A percentile compares a stretch with the other conserved stretches of the same genome.
Conservation (phyloP, 2,797 vertebrate species). For the Lagodon rhomboides region DNA sequence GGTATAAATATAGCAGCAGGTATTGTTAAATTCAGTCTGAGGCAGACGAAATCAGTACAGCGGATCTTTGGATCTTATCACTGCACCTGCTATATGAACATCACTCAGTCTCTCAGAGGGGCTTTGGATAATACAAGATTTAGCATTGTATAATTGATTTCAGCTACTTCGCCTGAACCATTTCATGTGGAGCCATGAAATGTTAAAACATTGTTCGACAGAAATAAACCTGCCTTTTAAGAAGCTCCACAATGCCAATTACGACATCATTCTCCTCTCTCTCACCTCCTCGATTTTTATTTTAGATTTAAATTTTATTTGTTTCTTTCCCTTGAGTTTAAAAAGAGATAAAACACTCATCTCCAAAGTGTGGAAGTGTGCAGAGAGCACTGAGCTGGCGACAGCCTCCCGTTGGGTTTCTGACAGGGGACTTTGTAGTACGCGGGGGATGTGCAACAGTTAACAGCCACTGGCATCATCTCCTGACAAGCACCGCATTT, state of each 20-base stretch:
- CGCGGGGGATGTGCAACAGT: constrained; percentile 59
- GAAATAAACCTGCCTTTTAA: constrained; percentile 34
- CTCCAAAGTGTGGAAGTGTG: constrained; percentile 57
- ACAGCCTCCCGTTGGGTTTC: constrained; percentile 64
- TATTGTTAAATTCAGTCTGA: constrained; percentile 42
- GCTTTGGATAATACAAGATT: constrained; percentile 54
- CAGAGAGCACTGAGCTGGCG: constrained; percentile 48
- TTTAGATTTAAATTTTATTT: constrained; percentile 72
- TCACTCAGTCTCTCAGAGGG: constrained; percentile 36
- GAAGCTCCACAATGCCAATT: constrained; percentile 39
- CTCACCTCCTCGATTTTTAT: constrained; percentile 34
- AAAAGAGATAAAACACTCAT: constrained; percentile 54
- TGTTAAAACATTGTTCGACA: constrained; percentile 56
- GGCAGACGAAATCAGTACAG: constrained; percentile 28
- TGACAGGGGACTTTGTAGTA: constrained; percentile 69
- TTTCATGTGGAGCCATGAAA: constrained; percentile 48
- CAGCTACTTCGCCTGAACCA: constrained; percentile 25
- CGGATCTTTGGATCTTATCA: constrained; percentile 61
- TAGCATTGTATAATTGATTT: constrained; percentile 64
- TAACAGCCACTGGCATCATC: constrained; percentile 70
- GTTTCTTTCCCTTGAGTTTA: constrained; percentile 63
- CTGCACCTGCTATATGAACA: constrained; percentile 47
- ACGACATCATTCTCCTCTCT: constrained; percentile 31
- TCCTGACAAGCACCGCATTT: constrained; percentile 59
- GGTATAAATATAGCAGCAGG: constrained; percentile 43